phyloP scores from a whole-genome alignment of 2,888 invertebrate species.

The Cryptophagus acutangulus region DNA sequence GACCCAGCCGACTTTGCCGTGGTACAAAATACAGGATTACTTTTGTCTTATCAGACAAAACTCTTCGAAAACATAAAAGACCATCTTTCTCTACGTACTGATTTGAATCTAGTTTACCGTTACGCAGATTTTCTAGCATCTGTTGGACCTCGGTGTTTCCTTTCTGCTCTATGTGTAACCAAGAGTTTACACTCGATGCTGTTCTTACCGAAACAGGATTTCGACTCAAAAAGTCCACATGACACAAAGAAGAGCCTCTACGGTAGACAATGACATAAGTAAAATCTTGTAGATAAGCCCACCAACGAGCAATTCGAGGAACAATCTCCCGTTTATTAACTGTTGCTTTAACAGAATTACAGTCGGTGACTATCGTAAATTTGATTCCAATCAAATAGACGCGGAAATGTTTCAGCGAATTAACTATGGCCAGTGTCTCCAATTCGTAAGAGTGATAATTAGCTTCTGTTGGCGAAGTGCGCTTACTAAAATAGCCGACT shows the following conservation, averaged over 20 bases:
- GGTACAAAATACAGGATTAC: conserved; percentile 34
- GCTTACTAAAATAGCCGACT: conserved; percentile 36
- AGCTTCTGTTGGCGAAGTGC: conserved; percentile 33
- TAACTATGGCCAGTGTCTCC: conserved; percentile 39
- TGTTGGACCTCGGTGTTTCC: conserved; percentile 14
- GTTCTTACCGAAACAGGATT: conserved; percentile 17
- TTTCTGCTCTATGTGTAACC: conserved; percentile 19
- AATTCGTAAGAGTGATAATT: conserved; percentile 39
- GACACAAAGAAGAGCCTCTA: conserved; percentile 14
- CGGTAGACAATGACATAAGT: conserved; percentile 18
- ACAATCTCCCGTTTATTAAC: conserved; percentile 31
- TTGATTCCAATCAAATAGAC: conserved; percentile 32
- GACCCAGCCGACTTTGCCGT: conserved; percentile 27
- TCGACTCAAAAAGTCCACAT: conserved; percentile 23
- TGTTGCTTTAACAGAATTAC: conserved; percentile 31
- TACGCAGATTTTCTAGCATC: conserved; percentile 14
- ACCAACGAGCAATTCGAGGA: conserved; percentile 32
- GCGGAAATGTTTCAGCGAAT: conserved; percentile 34
- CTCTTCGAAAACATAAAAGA: too few species aligned
- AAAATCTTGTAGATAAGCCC: conserved; percentile 19
- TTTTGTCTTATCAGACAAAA: conserved; percentile 10
- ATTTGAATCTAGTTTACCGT: conserved; percentile 11
- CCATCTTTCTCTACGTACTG: conserved; percentile 8
- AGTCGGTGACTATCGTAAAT: conserved; percentile 37
- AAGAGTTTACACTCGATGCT: conserved; percentile 18